Percentiles rank a stretch among this genome's conserved stretches.
Evolutionary conservation across 2,888 invertebrate species (phyloP).

Genomic region (Anagyrus pseudococci): DNA sequence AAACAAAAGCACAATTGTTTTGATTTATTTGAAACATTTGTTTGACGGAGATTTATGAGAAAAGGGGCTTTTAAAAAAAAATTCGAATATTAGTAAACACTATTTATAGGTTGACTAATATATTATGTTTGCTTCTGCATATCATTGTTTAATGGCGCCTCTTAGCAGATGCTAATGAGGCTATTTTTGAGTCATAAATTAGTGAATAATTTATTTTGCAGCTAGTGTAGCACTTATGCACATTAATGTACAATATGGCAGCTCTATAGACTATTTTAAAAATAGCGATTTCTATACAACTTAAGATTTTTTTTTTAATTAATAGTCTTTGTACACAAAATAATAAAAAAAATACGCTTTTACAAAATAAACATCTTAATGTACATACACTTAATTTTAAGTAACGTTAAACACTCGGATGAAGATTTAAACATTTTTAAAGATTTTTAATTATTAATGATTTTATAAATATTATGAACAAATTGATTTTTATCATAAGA

Average conservation of each 20-base stretch:
- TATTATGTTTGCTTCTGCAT: conserved; percentile 7
- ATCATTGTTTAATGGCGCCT: conserved; percentile 7
- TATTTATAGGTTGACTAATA: background rate
- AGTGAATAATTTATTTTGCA: conserved; percentile 11
- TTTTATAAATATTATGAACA: no score
- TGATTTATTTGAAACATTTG: background rate
- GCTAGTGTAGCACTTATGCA: conserved; percentile 16
- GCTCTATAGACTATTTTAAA: conserved; percentile 25
- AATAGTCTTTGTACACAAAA: background rate
- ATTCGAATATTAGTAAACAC: background rate
- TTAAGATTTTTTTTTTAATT: conserved; percentile 18
- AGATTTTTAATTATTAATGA: no score
- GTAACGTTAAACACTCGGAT: no score
- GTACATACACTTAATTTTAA: no score
- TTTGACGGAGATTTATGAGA: background rate
- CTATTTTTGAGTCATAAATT: conserved; percentile 25
- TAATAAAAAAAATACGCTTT: conserved; percentile 11
- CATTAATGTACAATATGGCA: conserved; percentile 33
- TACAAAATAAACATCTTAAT: conserved; percentile 24
- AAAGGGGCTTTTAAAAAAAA: background rate
- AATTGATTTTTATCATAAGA: no score
- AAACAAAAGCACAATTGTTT: background rate
- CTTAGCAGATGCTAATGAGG: background rate
- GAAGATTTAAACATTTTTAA: no score
- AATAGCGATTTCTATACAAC: no score